Evolutionary conservation across 1,140 invertebrate species (phyloP).

Genomic region (Drosophila seguyi): DNA sequence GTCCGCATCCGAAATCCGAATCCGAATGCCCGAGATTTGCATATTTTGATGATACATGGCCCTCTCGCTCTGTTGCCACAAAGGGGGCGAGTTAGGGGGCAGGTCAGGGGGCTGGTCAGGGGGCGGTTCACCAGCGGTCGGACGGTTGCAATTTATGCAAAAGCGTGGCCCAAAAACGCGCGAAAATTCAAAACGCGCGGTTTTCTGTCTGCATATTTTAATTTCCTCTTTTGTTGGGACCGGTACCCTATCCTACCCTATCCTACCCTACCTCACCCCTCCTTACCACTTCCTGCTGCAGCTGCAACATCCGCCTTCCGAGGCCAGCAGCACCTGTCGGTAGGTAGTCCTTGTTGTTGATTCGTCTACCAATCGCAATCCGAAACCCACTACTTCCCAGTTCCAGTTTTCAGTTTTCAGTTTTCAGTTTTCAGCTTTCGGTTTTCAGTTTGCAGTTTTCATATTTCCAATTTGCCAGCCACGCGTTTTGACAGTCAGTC

Average conservation of each 20-base stretch:
- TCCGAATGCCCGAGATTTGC: slow-evolving; percentile 61
- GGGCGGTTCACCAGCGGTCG: not conserved
- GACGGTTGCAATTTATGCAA: slow-evolving; percentile 70
- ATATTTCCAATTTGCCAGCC: slow-evolving; percentile 65
- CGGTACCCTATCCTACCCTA: too few relatives aligned
- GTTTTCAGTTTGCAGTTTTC: slow-evolving; percentile 63
- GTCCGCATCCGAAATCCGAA: slow-evolving; percentile 24
- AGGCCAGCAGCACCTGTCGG: slow-evolving; percentile 23
- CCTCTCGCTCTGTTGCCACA: slow-evolving; percentile 21
- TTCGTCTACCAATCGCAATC: slow-evolving; percentile 13
- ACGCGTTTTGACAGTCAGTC: slow-evolving; percentile 39
- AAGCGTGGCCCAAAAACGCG: slow-evolving; percentile 71
- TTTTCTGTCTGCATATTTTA: slow-evolving; percentile 81
- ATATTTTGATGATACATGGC: slow-evolving; percentile 82
- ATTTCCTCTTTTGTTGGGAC: slow-evolving; percentile 77
- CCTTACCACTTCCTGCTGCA: slow-evolving; percentile 61
- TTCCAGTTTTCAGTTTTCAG: not conserved
- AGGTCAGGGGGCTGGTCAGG: not conserved
- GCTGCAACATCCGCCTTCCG: slow-evolving; percentile 74
- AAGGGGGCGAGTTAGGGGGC: not conserved
- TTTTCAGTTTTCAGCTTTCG: slow-evolving; percentile 35
- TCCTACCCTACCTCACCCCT: not conserved
- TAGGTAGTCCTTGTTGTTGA: slow-evolving; percentile 44
- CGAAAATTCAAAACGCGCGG: slow-evolving; percentile 82
- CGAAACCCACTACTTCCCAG: not conserved